Evolutionary conservation across 2,113 vertebrate species (phyloP).

Genomic region (Turdus rufiventris): DNA sequence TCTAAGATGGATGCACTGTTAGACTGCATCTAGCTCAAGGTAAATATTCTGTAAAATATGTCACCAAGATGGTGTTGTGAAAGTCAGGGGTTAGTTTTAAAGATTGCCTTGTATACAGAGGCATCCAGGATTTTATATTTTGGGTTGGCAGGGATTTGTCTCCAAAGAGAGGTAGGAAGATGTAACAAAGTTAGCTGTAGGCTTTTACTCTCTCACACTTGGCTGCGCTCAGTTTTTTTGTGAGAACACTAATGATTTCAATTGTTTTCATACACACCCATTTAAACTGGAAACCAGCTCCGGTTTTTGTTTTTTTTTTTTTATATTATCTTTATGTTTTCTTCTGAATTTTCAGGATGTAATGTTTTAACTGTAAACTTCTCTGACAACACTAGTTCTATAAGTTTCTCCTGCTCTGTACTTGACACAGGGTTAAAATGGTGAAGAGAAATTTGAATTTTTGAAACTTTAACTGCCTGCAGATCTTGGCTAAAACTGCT

Average conservation of each 20-base stretch:
- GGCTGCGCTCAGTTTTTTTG: background rate
- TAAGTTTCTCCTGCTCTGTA: background rate
- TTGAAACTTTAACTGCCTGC: background rate
- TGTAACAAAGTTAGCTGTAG: background rate
- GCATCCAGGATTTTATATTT: background rate
- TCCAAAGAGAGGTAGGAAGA: background rate
- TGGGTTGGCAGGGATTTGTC: fast-evolving
- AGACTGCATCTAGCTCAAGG: background rate
- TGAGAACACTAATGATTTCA: background rate
- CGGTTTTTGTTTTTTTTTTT: background rate
- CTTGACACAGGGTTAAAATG: background rate
- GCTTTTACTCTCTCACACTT: background rate
- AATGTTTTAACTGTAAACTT: background rate
- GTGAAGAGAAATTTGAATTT: background rate
- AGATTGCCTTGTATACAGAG: background rate
- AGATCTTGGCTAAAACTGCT: background rate
- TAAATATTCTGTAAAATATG: background rate
- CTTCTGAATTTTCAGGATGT: background rate
- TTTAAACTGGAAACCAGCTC: background rate
- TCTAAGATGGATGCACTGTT: background rate
- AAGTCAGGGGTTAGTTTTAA: background rate
- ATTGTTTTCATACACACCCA: background rate
- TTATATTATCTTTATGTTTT: background rate
- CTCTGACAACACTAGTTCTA: background rate
- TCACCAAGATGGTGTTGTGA: background rate